phyloP scores from a whole-genome alignment of 2,797 vertebrate species.

The Apogon hyalosoma region DNA sequence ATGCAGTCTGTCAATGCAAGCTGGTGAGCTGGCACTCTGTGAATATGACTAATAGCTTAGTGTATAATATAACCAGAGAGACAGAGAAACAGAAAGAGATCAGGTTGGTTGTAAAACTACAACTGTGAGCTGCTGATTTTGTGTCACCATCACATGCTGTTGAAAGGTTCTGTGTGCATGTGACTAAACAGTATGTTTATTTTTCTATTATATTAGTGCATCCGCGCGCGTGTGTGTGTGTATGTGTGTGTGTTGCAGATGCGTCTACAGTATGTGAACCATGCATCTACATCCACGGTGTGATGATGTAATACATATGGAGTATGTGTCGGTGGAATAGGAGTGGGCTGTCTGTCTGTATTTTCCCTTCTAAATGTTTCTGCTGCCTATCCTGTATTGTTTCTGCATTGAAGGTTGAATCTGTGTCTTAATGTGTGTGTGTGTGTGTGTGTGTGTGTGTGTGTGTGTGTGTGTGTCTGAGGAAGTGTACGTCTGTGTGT shows the following conservation, averaged over 20 bases:
- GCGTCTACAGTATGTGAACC: background rate
- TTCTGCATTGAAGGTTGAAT: slow-evolving; percentile 68
- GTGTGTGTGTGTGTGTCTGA: slow-evolving; percentile 32
- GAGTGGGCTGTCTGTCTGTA: slow-evolving; percentile 58
- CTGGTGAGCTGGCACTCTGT: slow-evolving; percentile 68
- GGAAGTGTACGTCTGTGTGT: slow-evolving; percentile 13
- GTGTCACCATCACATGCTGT: slow-evolving; percentile 36
- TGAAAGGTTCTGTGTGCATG: slow-evolving; percentile 10
- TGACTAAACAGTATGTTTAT: slow-evolving; percentile 9
- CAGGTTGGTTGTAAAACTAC: slow-evolving; percentile 47
- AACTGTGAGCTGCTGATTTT: slow-evolving; percentile 39
- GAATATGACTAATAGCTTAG: slow-evolving; percentile 69
- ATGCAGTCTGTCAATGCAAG: slow-evolving; percentile 64
- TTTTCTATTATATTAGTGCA: background rate
- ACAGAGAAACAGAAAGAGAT: slow-evolving; percentile 1
- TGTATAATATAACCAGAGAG: slow-evolving; percentile 52
- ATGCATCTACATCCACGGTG: background rate
- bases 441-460: slow-evolving; percentile 24
- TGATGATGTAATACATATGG: no score
- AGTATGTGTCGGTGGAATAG: slow-evolving; percentile 11
- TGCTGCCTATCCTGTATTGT: slow-evolving; percentile 62
- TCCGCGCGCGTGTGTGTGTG: no score
- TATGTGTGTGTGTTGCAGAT: slow-evolving; percentile 2
- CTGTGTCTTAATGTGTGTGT: slow-evolving; percentile 46
- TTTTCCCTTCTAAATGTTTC: slow-evolving; percentile 64